Base-by-base conservation (phyloP, 2,888 invertebrate species). In the Aromia moschata region DNA sequence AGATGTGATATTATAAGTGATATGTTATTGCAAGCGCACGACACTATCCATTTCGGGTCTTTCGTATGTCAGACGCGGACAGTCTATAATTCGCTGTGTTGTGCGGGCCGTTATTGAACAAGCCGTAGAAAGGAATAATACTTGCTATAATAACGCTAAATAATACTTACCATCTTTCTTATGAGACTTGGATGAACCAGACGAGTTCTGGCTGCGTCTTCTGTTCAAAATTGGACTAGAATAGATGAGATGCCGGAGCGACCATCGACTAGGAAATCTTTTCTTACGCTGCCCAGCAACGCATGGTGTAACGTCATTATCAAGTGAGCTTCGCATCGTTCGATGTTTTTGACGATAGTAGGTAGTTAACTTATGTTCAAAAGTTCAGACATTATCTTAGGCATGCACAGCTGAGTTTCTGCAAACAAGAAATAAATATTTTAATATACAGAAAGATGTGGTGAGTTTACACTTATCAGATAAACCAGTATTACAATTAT, bases 191-290 rank as follows among this genome's bases (percentile, higher is more conserved):
- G 77, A 75, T 3, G 76, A 67, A 1, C 74, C 70, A 1, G 73
- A 72, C 2, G 72, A 62, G 53, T 70, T 76, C 40, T 74, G 74
- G 33, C 74, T 72, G 41, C 89, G 84, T 70, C 89, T 83, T 49
- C 88, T 83, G 31, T 88, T 88, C 55, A 89, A 84, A 14, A 90
- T 82, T 1, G 90, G 90, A 77, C 89, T 89, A 69, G 89, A 87
- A 58, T 90, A 87, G 57, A 90, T 83, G 63, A 91, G 81, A 62
- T 89, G 84, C 43, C 90, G 84, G 36, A 90, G 79, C 14, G 90
- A 90, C 84, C 89, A 89, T 70, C 89, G 77, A 16, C 84, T 81
- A 12, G 77, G 72, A 67, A 85, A 79, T 11, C 81, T 77, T 52
- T 80, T 78, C 63, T 82, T 81, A 41, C 80, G 77, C 61, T 77